Base-by-base conservation (phyloP, 1,140 invertebrate genomes). In the Apolygus lucorum region DNA sequence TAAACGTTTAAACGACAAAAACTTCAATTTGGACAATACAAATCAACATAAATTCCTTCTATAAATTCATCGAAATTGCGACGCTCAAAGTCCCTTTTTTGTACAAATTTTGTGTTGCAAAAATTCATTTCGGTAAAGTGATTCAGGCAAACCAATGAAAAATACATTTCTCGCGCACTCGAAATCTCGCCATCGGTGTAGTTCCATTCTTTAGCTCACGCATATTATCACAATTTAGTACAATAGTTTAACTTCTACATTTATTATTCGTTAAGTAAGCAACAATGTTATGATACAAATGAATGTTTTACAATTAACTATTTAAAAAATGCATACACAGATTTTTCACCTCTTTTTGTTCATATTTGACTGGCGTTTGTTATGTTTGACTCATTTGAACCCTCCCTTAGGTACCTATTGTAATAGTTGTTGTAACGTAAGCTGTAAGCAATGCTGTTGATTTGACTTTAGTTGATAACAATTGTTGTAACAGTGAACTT, bases 281-380 rank as follows among this genome's bases (percentile, higher is more conserved):
- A 65, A 67, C 62, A 70, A 62, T 67, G 69, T 70, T 70, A 66
- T 66, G 64, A 49, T 66, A 70, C 27, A 59, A 59, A 67, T 70
- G 49, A 70, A 70, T 70, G 69, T 70, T 70, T 70, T 70, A 67
- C 69, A 66, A 62, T 70, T 70, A 59, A 59, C 63, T 64, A 64
- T 64, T 64, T 26, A 64, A 27, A 27, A 64, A 27, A 27, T 64
- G 63, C 63, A 64, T 64, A 27, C 28, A 27, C 63, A 64, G 25
- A 27, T 64, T 62, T 64, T 64, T 4, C 24, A 64, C 63, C 63
- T 64, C 28, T 64, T 64, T 22, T 28, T 64, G 24, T 64, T 64
- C 28, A 64, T 64, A 27, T 64, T 28, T 24, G 24, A 27, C 25
- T 64, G 24, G 24, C 25, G 25, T 64, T 26, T 64, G 63, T 64